Conservation (phyloP, 64 coral and sea anemone species). For the Stichodactyla helianthus region DNA sequence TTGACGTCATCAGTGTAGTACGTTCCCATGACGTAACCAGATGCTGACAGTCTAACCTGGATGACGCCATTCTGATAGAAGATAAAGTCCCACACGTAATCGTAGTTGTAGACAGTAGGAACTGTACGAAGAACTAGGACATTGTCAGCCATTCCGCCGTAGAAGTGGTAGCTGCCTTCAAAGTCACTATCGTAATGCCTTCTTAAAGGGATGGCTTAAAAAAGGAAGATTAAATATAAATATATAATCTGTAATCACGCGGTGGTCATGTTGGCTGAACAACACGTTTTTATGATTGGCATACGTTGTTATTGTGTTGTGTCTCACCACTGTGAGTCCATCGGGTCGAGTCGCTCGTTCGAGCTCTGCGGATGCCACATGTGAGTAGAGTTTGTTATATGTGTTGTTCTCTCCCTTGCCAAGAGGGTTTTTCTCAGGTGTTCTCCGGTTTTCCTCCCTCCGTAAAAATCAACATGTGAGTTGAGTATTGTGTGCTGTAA, state of each 20-base stretch:
- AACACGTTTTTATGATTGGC: too few relatives aligned
- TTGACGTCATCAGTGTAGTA: slow-evolving; percentile 27
- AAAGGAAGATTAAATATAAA: not conserved
- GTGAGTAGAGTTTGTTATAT: too few relatives aligned
- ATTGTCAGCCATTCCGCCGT: slow-evolving; percentile 24
- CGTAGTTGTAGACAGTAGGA: slow-evolving; percentile 39
- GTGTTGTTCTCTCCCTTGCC: too few relatives aligned
- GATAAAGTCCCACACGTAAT: slow-evolving; percentile 50
- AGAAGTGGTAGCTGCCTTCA: slow-evolving; percentile 31
- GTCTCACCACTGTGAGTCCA: too few relatives aligned
- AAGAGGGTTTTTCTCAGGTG: too few relatives aligned
- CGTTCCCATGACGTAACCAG: slow-evolving; percentile 33
- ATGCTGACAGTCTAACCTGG: slow-evolving; percentile 33
- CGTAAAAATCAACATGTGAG: too few relatives aligned
- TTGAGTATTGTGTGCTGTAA: too few relatives aligned
- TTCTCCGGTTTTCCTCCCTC: too few relatives aligned
- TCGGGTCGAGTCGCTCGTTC: too few relatives aligned
- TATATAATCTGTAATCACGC: not conserved
- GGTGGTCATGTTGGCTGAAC: too few relatives aligned
- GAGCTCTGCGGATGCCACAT: too few relatives aligned
- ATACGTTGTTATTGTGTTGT: too few relatives aligned
- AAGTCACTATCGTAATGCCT: slow-evolving; percentile 42
- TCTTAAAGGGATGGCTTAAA: slow-evolving; percentile 27
- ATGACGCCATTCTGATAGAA: slow-evolving; percentile 70
- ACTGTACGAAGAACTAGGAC: slow-evolving; percentile 44